phyloP scores from a whole-genome alignment of 2,113 vertebrate genomes.

The Corydoras sp. region DNA sequence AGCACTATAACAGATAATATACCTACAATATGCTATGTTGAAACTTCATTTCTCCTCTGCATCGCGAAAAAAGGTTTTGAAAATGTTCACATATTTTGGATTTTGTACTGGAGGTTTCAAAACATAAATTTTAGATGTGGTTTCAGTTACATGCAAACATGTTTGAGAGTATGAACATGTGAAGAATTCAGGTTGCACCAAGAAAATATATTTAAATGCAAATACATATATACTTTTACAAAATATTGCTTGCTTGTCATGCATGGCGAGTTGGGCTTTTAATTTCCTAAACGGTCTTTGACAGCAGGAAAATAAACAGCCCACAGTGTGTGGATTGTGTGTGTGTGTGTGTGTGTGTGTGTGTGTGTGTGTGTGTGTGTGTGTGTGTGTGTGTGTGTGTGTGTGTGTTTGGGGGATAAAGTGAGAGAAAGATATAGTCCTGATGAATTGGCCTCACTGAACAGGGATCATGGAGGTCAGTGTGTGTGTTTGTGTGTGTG shows the following conservation, averaged over 20 bases:
- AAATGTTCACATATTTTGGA: too few species aligned
- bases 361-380: not conserved
- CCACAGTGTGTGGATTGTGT: not conserved
- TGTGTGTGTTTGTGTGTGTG: conserved; percentile 13
- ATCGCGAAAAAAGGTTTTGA: too few species aligned
- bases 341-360: not conserved
- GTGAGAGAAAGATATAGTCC: conserved; percentile 1
- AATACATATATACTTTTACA: conserved; percentile 4
- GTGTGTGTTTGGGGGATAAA: not conserved
- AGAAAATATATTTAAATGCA: not conserved
- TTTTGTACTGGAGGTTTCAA: too few species aligned
- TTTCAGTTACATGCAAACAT: too few species aligned
- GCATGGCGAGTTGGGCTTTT: conserved; percentile 16
- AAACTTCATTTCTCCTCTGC: too few species aligned
- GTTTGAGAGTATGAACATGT: too few species aligned
- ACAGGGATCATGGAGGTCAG: not conserved
- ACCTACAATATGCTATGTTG: too few species aligned
- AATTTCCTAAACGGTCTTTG: conserved; percentile 15
- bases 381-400: conserved; percentile 7
- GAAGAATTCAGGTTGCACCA: too few species aligned
- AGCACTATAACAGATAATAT: too few species aligned
- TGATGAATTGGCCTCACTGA: too few species aligned
- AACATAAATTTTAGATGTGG: too few species aligned
- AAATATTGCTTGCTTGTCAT: conserved; percentile 17
- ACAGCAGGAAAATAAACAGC: conserved; percentile 16